Percentiles rank a stretch among this genome's conserved stretches.
Evolutionary conservation across 2,888 invertebrate species (phyloP).

Genomic region (Alcis repandata): DNA sequence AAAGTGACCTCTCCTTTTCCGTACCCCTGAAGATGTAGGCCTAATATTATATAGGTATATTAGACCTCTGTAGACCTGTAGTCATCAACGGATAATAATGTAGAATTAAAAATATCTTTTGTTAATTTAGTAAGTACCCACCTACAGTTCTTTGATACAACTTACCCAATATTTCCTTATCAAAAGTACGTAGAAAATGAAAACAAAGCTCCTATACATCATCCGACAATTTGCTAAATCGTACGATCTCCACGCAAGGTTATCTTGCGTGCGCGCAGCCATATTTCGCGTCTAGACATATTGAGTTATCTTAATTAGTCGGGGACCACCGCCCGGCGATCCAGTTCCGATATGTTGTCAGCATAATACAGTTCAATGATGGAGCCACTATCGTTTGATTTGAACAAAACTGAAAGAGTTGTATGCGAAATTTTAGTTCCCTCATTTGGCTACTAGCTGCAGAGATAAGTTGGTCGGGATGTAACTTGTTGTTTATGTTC

Average conservation of each 20-base stretch:
- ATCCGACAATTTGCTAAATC: constrained; percentile 59
- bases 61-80: too few relatives aligned
- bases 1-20: too few relatives aligned
- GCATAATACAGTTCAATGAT: constrained; percentile 3
- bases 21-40: too few relatives aligned
- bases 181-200: neutral
- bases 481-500: constrained; percentile 27
- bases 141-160: too few relatives aligned
- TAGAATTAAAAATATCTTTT: neutral
- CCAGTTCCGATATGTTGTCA: constrained; percentile 47
- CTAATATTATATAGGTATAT: too few relatives aligned
- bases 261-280: constrained; percentile 65
- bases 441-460: neutral
- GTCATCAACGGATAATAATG: too few relatives aligned
- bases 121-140: neutral
- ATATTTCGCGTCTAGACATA: constrained; percentile 64
- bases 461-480: neutral
- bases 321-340: constrained; percentile 62
- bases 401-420: neutral
- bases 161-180: neutral
- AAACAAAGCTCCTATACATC: constrained; percentile 45
- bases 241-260: constrained; percentile 51
- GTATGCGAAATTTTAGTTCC: neutral
- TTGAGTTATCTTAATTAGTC: constrained; percentile 70
- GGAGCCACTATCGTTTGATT: neutral